Percentiles rank a stretch among this genome's conserved stretches.
These are phyloP conservation scores for Hirtodrosophila alboralis DNA, from an alignment of 2,888 invertebrate genomes.

Conservation along the genomic window DNA sequence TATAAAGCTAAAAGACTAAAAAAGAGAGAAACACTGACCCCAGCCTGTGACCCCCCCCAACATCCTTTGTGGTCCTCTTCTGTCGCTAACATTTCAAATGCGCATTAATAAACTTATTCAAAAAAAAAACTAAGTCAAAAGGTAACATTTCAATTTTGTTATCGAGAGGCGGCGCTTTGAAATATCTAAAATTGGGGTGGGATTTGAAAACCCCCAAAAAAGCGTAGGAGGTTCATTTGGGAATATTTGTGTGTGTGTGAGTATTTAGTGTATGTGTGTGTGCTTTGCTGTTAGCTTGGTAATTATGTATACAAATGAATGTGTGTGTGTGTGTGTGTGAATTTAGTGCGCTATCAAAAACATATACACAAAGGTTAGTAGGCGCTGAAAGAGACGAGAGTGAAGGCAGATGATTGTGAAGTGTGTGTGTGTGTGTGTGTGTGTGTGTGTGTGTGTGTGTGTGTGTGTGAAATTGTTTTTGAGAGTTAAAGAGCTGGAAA, in stretches of 20 bases:
- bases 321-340: slow-evolving; percentile 21
- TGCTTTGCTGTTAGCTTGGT: slow-evolving; percentile 4
- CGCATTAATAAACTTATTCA: slow-evolving; percentile 40
- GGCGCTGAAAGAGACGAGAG: slow-evolving; percentile 11
- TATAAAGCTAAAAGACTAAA: slow-evolving; percentile 28
- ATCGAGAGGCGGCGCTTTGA: slow-evolving; percentile 32
- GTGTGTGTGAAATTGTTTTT: too few species aligned
- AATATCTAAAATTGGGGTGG: slow-evolving; percentile 5
- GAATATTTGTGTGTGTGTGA: neutral
- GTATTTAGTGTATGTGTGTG: slow-evolving; percentile 4
- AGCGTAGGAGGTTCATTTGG: too few species aligned
- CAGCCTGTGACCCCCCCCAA: neutral
- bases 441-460: too few species aligned
- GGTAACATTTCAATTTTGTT: slow-evolving; percentile 51
- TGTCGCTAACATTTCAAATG: slow-evolving; percentile 26
- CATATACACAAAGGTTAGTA: slow-evolving; percentile 33
- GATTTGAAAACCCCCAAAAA: neutral
- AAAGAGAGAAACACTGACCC: neutral
- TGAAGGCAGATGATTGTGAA: neutral
- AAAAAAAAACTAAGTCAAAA: slow-evolving; percentile 34
- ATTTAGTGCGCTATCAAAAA: slow-evolving; percentile 40
- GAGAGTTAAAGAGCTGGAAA: too few species aligned
- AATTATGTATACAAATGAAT: slow-evolving; percentile 29
- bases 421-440: slow-evolving; percentile 1
- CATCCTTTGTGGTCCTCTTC: neutral